These are phyloP conservation scores for Silvanus unidentatus DNA, from an alignment of 2,888 invertebrate genomes.

Conservation along the genomic window DNA sequence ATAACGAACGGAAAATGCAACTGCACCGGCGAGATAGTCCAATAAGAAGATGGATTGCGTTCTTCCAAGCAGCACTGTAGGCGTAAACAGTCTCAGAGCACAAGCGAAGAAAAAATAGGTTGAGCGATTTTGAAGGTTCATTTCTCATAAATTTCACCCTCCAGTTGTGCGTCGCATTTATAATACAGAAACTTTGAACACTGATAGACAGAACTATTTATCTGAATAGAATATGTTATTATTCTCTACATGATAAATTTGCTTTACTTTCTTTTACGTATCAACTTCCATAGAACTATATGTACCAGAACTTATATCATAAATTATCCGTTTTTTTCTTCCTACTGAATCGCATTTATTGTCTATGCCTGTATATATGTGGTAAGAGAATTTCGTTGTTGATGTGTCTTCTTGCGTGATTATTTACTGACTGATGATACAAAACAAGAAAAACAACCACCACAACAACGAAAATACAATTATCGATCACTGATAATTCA, in stretches of 20 bases:
- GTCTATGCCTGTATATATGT: too few relatives aligned
- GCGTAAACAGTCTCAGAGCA: conserved; percentile 26
- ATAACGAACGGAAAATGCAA: not conserved
- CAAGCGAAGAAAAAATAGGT: conserved; percentile 20
- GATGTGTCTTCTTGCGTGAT: too few relatives aligned
- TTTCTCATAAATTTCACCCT: conserved; percentile 46
- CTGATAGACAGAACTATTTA: conserved; percentile 46
- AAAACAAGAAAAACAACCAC: too few relatives aligned
- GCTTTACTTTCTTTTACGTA: conserved; percentile 13
- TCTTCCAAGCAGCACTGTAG: conserved; percentile 18
- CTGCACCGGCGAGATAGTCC: not conserved
- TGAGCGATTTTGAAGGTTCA: conserved; percentile 42
- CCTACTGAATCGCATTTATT: too few relatives aligned
- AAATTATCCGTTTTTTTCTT: not conserved
- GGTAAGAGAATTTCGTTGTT: too few relatives aligned
- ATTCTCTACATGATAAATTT: conserved; percentile 38
- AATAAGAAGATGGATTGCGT: conserved; percentile 37
- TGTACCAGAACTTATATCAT: conserved; percentile 2
- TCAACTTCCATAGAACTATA: conserved; percentile 2
- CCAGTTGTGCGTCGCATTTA: conserved; percentile 38
- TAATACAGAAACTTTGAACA: conserved; percentile 39
- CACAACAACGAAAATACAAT: too few relatives aligned
- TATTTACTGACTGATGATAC: too few relatives aligned
- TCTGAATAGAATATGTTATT: conserved; percentile 39
- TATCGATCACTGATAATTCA: too few relatives aligned